Percentiles rank a stretch among this genome's conserved stretches.
These are phyloP conservation scores for Odontothrips loti DNA, from an alignment of 2,888 invertebrate genomes.

Conservation along the genomic window DNA sequence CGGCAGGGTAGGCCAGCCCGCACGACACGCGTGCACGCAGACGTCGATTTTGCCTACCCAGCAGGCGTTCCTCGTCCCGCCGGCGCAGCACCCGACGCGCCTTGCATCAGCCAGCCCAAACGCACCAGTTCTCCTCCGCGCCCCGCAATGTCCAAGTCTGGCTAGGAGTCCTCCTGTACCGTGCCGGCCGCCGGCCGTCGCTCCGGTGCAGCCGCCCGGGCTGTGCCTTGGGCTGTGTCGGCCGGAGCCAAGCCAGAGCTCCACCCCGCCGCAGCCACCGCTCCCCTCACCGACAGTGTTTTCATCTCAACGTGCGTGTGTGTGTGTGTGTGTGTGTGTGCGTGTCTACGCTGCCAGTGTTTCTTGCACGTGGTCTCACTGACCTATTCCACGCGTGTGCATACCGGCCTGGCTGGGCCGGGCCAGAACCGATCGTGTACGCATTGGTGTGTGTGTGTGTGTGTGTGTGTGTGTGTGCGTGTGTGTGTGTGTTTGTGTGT, in stretches of 20 bases:
- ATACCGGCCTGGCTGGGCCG: constrained; percentile 1
- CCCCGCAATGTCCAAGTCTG: neutral
- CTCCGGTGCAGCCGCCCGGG: neutral
- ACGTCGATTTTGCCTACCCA: too few species aligned
- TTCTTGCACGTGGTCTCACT: neutral
- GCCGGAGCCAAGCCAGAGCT: too few species aligned
- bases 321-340: neutral
- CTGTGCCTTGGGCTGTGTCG: neutral
- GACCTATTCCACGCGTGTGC: constrained; percentile 14
- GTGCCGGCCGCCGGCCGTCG: neutral
- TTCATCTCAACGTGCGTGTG: neutral
- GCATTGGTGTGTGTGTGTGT: neutral
- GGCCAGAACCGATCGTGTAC: neutral
- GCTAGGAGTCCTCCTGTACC: neutral
- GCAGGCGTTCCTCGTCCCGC: too few species aligned
- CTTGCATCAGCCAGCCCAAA: neutral
- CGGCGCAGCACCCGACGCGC: neutral
- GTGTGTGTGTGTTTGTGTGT: constrained; percentile 8
- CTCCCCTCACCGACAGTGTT: neutral
- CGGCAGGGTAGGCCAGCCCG: too few species aligned
- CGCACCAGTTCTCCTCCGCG: neutral
- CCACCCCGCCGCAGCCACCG: neutral
- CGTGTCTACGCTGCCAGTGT: neutral
- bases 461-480: constrained; percentile 18
- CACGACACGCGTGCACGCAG: too few species aligned